Conservation (phyloP, 2,797 vertebrate genomes). For the Acanthurus tractus region DNA sequence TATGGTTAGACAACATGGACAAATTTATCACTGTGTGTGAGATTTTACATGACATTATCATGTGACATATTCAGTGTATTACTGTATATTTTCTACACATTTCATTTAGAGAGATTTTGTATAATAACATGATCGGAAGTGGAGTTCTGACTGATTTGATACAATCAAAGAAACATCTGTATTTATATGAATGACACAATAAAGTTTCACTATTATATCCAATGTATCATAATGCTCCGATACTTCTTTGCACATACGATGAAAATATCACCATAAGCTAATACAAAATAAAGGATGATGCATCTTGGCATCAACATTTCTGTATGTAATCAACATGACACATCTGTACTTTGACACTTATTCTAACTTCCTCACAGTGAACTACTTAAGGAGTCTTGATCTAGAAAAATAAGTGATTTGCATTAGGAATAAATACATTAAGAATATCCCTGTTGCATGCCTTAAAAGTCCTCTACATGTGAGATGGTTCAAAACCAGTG, state of each 20-base stretch:
- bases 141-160: neutral
- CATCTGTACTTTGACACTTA: neutral
- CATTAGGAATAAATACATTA: neutral
- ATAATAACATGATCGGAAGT: too few species aligned
- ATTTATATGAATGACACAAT: neutral
- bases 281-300: slow-evolving; percentile 11
- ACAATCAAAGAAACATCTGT: neutral
- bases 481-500: neutral
- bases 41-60: too few species aligned
- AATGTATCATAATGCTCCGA: neutral
- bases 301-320: neutral
- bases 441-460: neutral
- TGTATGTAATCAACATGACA: neutral
- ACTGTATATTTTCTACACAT: too few species aligned
- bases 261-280: neutral
- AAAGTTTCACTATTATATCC: too few species aligned
- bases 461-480: neutral
- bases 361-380: neutral
- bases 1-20: neutral
- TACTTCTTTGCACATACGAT: neutral
- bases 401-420: neutral
- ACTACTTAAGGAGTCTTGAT: neutral
- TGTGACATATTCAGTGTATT: too few species aligned
- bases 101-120: too few species aligned
- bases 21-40: too few species aligned